Evolutionary conservation across 2,888 invertebrate genomes (phyloP).

Genomic region (Torymus texanus): DNA sequence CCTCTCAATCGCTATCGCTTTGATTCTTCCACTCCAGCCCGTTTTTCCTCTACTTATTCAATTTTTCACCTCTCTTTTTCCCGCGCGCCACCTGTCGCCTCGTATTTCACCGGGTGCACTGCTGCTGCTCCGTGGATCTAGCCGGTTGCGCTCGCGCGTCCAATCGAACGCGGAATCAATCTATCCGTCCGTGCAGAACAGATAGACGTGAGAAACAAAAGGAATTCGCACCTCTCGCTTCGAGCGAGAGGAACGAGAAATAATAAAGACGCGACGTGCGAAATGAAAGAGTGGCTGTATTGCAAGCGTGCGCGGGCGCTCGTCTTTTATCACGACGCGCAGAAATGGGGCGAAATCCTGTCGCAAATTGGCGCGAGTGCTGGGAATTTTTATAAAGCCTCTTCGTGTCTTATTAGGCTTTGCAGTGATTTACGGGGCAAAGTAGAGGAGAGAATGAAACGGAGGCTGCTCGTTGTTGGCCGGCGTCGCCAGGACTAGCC

Average conservation of each 20-base stretch:
- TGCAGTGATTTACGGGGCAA: conserved; percentile 39
- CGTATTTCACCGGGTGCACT: conserved; percentile 1
- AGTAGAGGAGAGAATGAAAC: too few species aligned
- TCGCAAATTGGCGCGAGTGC: conserved; percentile 41
- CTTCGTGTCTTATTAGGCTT: conserved; percentile 35
- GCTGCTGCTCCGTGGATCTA: neutral
- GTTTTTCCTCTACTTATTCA: conserved; percentile 7
- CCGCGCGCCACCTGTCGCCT: neutral
- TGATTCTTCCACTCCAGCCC: neutral
- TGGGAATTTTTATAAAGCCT: conserved; percentile 44
- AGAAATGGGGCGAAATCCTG: neutral
- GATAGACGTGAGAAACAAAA: neutral
- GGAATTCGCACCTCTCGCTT: neutral
- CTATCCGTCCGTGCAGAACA: conserved; percentile 3
- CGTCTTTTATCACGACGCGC: too few species aligned
- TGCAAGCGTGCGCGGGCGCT: too few species aligned
- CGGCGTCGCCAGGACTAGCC: too few species aligned
- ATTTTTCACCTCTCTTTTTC: conserved; percentile 5
- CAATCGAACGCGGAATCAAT: conserved; percentile 42
- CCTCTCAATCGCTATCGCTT: neutral
- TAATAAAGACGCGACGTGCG: conserved; percentile 48
- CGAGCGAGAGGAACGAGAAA: conserved; percentile 37
- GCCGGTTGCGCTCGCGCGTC: neutral
- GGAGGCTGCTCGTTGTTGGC: too few species aligned
- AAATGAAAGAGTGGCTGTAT: conserved; percentile 6